These are phyloP conservation scores for Talpa occidentalis DNA, from an alignment of 2,113 vertebrate species.

Conservation along the genomic window DNA sequence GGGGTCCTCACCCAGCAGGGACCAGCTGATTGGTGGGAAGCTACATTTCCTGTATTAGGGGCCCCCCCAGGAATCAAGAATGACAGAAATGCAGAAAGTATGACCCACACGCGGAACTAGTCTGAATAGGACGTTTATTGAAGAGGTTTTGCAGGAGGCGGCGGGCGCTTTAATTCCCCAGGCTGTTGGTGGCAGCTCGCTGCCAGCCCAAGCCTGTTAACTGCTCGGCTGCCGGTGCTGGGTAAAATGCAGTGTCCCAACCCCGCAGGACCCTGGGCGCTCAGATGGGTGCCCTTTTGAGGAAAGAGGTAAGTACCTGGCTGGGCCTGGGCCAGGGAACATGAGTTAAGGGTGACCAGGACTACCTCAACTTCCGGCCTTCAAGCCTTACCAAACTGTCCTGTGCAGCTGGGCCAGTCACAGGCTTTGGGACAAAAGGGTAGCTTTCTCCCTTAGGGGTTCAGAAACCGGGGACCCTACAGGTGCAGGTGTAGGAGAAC, in stretches of 20 bases:
- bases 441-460: background rate
- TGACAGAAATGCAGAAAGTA: slow-evolving; percentile 82
- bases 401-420: background rate
- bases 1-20: background rate
- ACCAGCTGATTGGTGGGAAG: slow-evolving; percentile 16
- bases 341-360: background rate
- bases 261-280: background rate
- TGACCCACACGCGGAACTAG: slow-evolving; percentile 73
- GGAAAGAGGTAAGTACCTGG: slow-evolving; percentile 73
- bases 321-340: background rate
- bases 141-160: slow-evolving; percentile 66
- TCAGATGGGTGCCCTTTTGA: slow-evolving; percentile 75
- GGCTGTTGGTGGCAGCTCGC: slow-evolving; percentile 65
- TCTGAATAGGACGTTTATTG: slow-evolving; percentile 79
- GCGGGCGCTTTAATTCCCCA: slow-evolving; percentile 75
- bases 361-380: background rate
- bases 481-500: background rate
- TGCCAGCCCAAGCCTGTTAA: slow-evolving; percentile 64
- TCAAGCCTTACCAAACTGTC: background rate
- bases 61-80: slow-evolving; percentile 69
- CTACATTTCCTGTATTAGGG: slow-evolving; percentile 52
- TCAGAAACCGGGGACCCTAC: background rate
- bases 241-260: background rate
- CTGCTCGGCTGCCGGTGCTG: slow-evolving; percentile 29
- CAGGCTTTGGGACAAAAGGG: slow-evolving; percentile 10